A percentile compares a stretch with the other conserved stretches of the same genome.
Conservation (phyloP, 2,888 invertebrate species). For the Dicycla oo region DNA sequence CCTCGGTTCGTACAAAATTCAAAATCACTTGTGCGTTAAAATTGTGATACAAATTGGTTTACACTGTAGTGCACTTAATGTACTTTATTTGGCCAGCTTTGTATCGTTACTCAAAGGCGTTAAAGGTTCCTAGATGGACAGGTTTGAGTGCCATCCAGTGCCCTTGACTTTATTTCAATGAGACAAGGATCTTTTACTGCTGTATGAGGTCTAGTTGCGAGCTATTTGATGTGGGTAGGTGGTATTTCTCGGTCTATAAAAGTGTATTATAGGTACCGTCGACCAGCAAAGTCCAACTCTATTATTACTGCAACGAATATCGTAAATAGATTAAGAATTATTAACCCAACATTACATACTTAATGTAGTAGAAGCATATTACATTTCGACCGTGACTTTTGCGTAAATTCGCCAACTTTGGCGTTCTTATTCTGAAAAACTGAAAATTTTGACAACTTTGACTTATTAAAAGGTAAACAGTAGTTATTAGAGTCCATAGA, state of each 20-base stretch:
- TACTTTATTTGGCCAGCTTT: conserved; percentile 45
- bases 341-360: not conserved
- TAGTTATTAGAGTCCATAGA: too few species aligned
- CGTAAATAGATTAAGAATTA: not conserved
- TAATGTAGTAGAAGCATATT: too few species aligned
- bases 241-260: not conserved
- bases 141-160: conserved; percentile 51
- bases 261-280: not conserved
- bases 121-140: conserved; percentile 60
- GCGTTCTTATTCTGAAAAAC: too few species aligned
- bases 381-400: too few species aligned
- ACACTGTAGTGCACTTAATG: conserved; percentile 32
- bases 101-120: conserved; percentile 46
- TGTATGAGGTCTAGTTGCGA: not conserved
- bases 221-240: not conserved
- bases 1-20: fast-evolving
- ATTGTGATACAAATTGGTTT: conserved; percentile 22
- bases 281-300: not conserved
- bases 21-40: not conserved
- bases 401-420: too few species aligned
- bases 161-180: conserved; percentile 54
- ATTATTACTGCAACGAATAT: not conserved
- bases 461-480: too few species aligned
- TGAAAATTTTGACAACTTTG: too few species aligned
- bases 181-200: conserved; percentile 35